These are phyloP conservation scores for Diorhabda elongata DNA, from an alignment of 1,140 invertebrate species.

Conservation along the genomic window DNA sequence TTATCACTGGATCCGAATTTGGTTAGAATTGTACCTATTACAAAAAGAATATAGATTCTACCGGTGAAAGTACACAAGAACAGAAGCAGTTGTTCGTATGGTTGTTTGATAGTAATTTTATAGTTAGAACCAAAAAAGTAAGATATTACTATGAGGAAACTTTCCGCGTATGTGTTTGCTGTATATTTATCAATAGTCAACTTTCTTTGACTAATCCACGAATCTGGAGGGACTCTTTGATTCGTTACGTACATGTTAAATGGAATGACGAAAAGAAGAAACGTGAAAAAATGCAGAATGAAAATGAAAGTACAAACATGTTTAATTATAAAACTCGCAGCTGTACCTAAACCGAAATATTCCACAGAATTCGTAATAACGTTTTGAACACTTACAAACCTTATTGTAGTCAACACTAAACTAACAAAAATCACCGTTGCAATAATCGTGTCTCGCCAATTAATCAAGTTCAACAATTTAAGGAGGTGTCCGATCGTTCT, in stretches of 20 bases:
- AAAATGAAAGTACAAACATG: not conserved
- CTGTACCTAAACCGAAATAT: not conserved
- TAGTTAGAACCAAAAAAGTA: not conserved
- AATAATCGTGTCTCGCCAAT: not conserved
- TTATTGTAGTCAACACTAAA: not conserved
- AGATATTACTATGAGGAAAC: not conserved
- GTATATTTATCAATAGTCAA: not conserved
- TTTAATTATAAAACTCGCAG: not conserved
- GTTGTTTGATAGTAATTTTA: not conserved
- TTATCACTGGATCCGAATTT: not conserved
- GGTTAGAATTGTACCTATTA: not conserved
- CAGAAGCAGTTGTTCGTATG: not conserved
- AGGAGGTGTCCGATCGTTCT: not conserved
- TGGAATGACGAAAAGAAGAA: not conserved
- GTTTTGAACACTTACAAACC: not conserved
- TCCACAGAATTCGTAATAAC: not conserved
- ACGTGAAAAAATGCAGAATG: not conserved
- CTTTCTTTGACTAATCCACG: not conserved
- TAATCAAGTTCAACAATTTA: not conserved
- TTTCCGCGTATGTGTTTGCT: not conserved
- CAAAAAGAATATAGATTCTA: not conserved
- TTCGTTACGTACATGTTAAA: not conserved
- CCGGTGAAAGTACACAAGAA: not conserved
- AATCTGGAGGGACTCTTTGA: not conserved
- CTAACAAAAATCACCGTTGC: not conserved